These are phyloP conservation scores for Ceratina calcarata DNA, from an alignment of 1,140 invertebrate genomes.

Conservation along the genomic window DNA sequence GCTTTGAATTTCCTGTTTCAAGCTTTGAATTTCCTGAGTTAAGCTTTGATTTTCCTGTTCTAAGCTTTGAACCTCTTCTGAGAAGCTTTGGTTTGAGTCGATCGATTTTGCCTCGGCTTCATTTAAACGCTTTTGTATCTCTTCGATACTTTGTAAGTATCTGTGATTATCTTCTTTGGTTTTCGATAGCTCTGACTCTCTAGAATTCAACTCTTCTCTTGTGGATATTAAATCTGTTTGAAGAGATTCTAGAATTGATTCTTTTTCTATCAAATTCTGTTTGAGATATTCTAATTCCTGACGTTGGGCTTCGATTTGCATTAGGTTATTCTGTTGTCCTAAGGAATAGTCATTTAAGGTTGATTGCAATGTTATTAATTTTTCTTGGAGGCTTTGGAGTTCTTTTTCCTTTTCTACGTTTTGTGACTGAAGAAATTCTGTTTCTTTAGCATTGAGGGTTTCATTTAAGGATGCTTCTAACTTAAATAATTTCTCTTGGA, in stretches of 20 bases:
- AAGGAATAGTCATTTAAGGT: neutral
- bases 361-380: too few species aligned
- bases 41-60: constrained; percentile 55
- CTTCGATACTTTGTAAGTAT: constrained; percentile 53
- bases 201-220: constrained; percentile 49
- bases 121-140: constrained; percentile 58
- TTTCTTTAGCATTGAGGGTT: too few species aligned
- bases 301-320: constrained; percentile 18
- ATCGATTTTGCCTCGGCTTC: constrained; percentile 39
- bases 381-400: too few species aligned
- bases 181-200: constrained; percentile 29
- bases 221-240: constrained; percentile 43
- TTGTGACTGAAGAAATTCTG: too few species aligned
- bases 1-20: constrained; percentile 68
- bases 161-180: constrained; percentile 62
- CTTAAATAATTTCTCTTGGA: constrained; percentile 5
- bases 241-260: constrained; percentile 51
- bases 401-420: too few species aligned
- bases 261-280: constrained; percentile 58
- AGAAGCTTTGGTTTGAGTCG: constrained; percentile 41
- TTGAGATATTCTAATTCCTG: constrained; percentile 48
- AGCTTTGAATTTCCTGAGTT: constrained; percentile 56
- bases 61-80: constrained; percentile 62
- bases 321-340: neutral
- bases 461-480: constrained; percentile 12